Base-by-base conservation (phyloP, 2,888 invertebrate genomes). In the Cremastobaeus sp. region DNA sequence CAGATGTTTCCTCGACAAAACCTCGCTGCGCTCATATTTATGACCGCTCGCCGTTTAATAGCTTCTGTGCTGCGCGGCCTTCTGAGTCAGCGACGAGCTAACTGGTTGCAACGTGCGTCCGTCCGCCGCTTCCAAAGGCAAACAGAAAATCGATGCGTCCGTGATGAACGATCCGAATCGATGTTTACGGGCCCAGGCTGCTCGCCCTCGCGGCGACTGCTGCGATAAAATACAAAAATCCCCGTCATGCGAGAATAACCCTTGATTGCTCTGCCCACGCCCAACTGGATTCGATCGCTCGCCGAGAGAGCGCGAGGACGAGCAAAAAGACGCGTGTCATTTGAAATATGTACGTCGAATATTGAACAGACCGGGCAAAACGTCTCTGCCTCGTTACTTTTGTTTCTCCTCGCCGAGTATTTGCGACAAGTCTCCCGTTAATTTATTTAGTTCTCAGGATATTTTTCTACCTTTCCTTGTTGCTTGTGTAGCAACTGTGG, bases 11-110 rank as follows among this genome's bases (percentile, higher is more conserved):
- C 78, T 79, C 82, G 79, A 84, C 81, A 81, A 83, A 82, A 84
- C 84, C 79, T 81, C 82, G 84, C 83, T 48, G 28, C 48, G 84
- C 85, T 85, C 83, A 85, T 85, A 83, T 84, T 85, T 85, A 85
- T 81, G 85, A 83, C 83, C 79, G 76, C 76, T 78, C 80, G 81
- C 81, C 78, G 78, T 84, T 85, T 85, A 85, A 85, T 85, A 82
- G 85, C 84, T 82, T 76, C 82, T 75, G 84, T 82, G 60, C 70
- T 25, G 48, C 52, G 32, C 55, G 32, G 15, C 48, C 65, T 57
- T 54, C 25, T 34, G 71, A 66, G 37, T 65, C 64, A 43, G 48
- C 66, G 11, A 45, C 8, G 45, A 34, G 35, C 48, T 39, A 52
- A 70, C 55, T 55, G 57, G 45, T 32, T 54, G 11, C 30, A 12